A percentile compares a stretch with the other conserved stretches of the same genome.
These are phyloP conservation scores for Apteryx owenii DNA, from an alignment of 2,113 vertebrate species.

Conservation along the genomic window DNA sequence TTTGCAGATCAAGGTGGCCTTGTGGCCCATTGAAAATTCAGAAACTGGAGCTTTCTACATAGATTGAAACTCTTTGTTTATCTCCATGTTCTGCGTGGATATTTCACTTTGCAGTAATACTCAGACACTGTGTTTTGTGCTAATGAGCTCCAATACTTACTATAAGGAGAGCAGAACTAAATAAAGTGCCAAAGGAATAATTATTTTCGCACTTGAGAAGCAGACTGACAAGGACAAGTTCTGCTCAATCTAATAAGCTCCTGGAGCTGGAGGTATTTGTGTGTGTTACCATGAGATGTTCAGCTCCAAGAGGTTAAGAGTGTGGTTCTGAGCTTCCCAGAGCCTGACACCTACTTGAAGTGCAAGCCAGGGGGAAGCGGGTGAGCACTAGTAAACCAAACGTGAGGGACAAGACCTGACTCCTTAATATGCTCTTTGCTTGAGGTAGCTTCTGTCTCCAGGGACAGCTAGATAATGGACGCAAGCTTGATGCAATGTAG, in stretches of 20 bases:
- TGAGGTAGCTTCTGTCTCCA: not conserved
- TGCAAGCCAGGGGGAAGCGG: not conserved
- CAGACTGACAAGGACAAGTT: conserved; percentile 2
- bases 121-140: not conserved
- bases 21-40: not conserved
- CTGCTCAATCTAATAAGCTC: conserved; percentile 11
- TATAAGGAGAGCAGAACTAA: not conserved
- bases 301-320: not conserved
- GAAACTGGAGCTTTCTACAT: not conserved
- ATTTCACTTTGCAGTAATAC: not conserved
- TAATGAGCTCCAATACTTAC: not conserved
- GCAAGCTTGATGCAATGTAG: not conserved
- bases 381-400: not conserved
- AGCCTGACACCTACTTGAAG: not conserved
- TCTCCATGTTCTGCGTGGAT: not conserved
- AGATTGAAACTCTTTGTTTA: not conserved
- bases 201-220: conserved; percentile 29
- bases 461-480: not conserved
- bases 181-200: conserved; percentile 29
- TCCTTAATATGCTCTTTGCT: not conserved
- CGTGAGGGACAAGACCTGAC: not conserved
- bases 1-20: not conserved
- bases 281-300: not conserved
- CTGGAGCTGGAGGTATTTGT: not conserved
- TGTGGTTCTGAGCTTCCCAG: not conserved